phyloP scores from a whole-genome alignment of 2,797 vertebrate genomes.

The Xenentodon cancila region DNA sequence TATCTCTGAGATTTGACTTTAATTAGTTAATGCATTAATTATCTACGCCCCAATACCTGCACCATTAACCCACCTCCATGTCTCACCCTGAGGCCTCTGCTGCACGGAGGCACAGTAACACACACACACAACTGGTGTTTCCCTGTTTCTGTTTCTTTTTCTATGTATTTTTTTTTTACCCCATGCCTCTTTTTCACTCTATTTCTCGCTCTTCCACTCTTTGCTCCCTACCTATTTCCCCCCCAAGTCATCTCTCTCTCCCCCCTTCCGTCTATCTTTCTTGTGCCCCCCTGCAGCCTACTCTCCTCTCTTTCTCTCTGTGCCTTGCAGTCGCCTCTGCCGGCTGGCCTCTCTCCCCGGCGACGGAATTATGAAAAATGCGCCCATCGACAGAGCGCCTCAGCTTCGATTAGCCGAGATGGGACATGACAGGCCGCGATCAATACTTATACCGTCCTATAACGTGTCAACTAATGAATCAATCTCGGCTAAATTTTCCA shows the following conservation, averaged over 20 bases:
- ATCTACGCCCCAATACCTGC: constrained; percentile 84
- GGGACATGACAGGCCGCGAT: constrained; percentile 99
- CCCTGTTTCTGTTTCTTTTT: constrained; percentile 6
- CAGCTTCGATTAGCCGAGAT: constrained; percentile 99
- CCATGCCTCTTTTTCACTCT: constrained; percentile 82
- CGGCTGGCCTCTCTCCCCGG: constrained; percentile 86
- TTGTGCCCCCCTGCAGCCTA: constrained; percentile 61
- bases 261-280: constrained; percentile 60
- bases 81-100: constrained; percentile 60
- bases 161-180: constrained; percentile 58
- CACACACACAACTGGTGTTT: constrained; percentile 42
- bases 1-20: constrained; percentile 82
- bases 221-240: constrained; percentile 83
- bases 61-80: constrained; percentile 71
- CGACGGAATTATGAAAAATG: constrained; percentile 99
- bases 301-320: constrained; percentile 82
- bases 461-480: constrained; percentile 99
- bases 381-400: constrained; percentile 98
- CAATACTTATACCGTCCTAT: constrained; percentile 99
- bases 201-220: constrained; percentile 84
- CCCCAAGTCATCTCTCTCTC: constrained; percentile 76
- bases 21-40: constrained; percentile 87
- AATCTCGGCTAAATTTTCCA: constrained; percentile 99
- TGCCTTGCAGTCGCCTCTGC: constrained; percentile 89
- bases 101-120: constrained; percentile 42